Conservation (phyloP, 2,888 invertebrate genomes). For the Anarsia innoxiella region DNA sequence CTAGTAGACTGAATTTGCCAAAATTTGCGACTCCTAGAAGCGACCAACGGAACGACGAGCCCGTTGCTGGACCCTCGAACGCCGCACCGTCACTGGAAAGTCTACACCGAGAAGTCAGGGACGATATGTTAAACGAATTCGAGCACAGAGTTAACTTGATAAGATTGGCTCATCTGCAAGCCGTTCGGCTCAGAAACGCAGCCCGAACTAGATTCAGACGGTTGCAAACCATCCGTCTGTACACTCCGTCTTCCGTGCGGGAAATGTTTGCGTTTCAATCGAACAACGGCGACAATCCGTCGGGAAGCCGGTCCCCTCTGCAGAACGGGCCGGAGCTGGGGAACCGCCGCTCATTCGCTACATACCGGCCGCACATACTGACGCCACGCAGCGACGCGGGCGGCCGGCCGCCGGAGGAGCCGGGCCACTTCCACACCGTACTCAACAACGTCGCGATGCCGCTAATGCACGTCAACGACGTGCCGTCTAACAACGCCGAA, state of each 20-base stretch:
- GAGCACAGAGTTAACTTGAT: constrained; percentile 57
- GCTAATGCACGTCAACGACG: constrained; percentile 77
- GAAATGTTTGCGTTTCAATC: constrained; percentile 55
- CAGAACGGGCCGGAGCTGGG: constrained; percentile 28
- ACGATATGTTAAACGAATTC: constrained; percentile 43
- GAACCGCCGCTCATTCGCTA: constrained; percentile 30
- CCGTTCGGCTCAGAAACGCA: constrained; percentile 53
- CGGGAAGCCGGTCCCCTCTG: constrained; percentile 29
- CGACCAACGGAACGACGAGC: constrained; percentile 34
- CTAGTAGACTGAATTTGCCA: constrained; percentile 27
- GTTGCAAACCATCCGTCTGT: constrained; percentile 57
- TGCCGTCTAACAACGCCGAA: constrained; percentile 37
- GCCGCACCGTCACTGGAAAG: constrained; percentile 23
- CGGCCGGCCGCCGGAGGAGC: constrained; percentile 28
- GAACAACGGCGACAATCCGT: constrained; percentile 32
- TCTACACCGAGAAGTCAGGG: constrained; percentile 28
- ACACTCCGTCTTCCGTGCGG: constrained; percentile 52
- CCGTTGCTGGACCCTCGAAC: constrained; percentile 49
- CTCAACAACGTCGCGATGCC: constrained; percentile 64
- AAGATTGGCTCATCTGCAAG: constrained; percentile 59
- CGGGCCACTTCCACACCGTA: constrained; percentile 41
- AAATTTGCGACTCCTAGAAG: constrained; percentile 23
- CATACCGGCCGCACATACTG: constrained; percentile 39
- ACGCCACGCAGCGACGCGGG: constrained; percentile 31
- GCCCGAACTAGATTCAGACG: constrained; percentile 55